phyloP scores from a whole-genome alignment of 2,888 invertebrate species.

The Pyrrhosoma nymphula region DNA sequence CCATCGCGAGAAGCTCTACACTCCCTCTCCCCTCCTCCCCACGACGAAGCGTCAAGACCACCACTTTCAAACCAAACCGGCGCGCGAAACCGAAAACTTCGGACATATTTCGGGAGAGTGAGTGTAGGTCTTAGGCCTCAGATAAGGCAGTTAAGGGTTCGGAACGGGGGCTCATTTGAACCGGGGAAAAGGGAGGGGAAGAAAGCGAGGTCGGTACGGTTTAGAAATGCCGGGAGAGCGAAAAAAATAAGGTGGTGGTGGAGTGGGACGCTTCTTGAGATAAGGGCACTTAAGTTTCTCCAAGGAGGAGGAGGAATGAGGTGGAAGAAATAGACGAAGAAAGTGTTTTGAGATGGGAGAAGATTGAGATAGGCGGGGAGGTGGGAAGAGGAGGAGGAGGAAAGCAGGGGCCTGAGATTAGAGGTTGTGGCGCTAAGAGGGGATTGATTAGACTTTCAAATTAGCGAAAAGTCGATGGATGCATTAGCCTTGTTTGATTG shows the following conservation, averaged over 20 bases:
- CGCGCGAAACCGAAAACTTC: slow-evolving; percentile 66
- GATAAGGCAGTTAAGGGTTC: slow-evolving; percentile 46
- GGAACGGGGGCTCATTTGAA: neutral
- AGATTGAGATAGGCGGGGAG: neutral
- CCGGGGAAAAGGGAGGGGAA: neutral
- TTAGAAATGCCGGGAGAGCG: neutral
- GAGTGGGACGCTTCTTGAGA: neutral
- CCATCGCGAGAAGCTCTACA: neutral
- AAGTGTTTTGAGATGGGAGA: neutral
- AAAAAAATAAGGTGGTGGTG: neutral
- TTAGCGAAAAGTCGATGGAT: slow-evolving; percentile 55
- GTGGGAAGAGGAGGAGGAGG: neutral
- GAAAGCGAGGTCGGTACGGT: neutral
- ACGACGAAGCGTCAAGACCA: neutral
- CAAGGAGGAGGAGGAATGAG: neutral
- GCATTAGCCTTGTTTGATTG: slow-evolving; percentile 66
- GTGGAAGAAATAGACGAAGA: neutral
- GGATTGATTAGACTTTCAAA: slow-evolving; percentile 66
- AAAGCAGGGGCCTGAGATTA: neutral
- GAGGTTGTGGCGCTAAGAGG: slow-evolving; percentile 13
- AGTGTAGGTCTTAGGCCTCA: slow-evolving; percentile 27
- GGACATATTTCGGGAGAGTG: slow-evolving; percentile 49
- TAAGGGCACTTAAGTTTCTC: slow-evolving; percentile 30
- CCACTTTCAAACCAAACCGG: slow-evolving; percentile 32
- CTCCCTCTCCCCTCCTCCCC: neutral